phyloP scores from a whole-genome alignment of 2,797 vertebrate genomes.

The Pantherophis alleghaniensis region DNA sequence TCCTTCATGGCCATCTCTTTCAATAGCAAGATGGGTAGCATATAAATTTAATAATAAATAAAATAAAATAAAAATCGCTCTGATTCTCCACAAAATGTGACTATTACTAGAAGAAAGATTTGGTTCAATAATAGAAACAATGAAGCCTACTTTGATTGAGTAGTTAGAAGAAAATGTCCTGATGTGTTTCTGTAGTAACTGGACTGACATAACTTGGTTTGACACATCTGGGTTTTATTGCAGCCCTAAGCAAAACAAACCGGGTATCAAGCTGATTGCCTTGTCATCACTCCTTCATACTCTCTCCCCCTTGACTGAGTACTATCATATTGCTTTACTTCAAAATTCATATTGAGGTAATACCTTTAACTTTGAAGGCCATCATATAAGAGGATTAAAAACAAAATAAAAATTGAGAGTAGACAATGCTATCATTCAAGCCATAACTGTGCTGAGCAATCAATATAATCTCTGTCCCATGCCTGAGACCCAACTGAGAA shows the following conservation, averaged over 20 bases:
- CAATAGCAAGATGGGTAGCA: not conserved
- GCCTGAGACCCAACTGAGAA: not conserved
- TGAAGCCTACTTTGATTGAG: not conserved
- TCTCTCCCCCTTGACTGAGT: not conserved
- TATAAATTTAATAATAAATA: not conserved
- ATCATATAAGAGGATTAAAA: not conserved
- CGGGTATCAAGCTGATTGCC: not conserved
- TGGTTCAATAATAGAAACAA: not conserved
- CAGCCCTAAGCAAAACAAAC: not conserved
- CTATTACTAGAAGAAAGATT: not conserved
- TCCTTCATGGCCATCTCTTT: not conserved
- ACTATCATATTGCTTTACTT: not conserved
- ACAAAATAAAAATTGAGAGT: not conserved
- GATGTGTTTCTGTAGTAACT: not conserved
- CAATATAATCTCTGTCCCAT: not conserved
- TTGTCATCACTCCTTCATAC: not conserved
- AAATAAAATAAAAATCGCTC: not conserved
- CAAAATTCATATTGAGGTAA: not conserved
- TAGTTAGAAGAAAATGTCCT: not conserved
- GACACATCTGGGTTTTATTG: not conserved
- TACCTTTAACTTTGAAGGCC: not conserved
- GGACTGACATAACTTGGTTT: not conserved
- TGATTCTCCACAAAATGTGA: not conserved
- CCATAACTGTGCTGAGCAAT: not conserved
- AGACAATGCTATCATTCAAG: not conserved